Base-by-base conservation (phyloP, 2,888 invertebrate species). In the Prostheceraeus crozeri region DNA sequence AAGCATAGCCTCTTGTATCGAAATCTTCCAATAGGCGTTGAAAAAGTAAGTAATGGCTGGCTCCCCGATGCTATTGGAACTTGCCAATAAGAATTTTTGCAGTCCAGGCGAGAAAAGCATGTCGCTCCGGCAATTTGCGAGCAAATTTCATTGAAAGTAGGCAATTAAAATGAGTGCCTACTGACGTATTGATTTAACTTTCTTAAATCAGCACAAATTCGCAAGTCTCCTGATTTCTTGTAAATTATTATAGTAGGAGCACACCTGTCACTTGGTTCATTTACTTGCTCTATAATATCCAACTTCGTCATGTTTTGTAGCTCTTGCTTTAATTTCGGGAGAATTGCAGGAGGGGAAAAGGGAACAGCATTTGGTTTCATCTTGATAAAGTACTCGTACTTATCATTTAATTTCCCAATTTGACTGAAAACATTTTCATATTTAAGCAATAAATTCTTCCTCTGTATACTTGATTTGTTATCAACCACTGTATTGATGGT, bases 231-330 rank as follows among this genome's bases (percentile, higher is more conserved):
- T 28, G 25, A 25, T 19, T 57, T 31, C 52, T 59, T 35, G 14
- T 58, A 55, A 19, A 19, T 10, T 14, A 28, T 25, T 30, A 36
- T 25, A 14, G 23, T 35, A n/a, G 19, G 30, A 58, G 40, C 25
- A 4, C 28, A 30, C 56, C 60, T 46, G 23, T 60, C 56, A 19
- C 56, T 55, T 16, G 60, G 60, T 33, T 60, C 56, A 11, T 21
- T 57, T 11, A 60, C 60, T 25, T 36, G 30, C 46, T 25, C 36
- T 28, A 60, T 60, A 8, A 59, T 36, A 21, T 23, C 28, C 3
- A 53, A 35, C 19, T 46, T 28, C 35, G 31, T 35, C 54, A 59
- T 59, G 27, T 53, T 59, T 28, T 16, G 23, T 1, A 57, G n/a
- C 58, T 55, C 54, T 33, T 58, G 21, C 35, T 58, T 28, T 51